A percentile compares a stretch with the other conserved stretches of the same genome.
These are phyloP conservation scores for Garrulus glandarius DNA, from an alignment of 2,797 vertebrate species.

Conservation along the genomic window DNA sequence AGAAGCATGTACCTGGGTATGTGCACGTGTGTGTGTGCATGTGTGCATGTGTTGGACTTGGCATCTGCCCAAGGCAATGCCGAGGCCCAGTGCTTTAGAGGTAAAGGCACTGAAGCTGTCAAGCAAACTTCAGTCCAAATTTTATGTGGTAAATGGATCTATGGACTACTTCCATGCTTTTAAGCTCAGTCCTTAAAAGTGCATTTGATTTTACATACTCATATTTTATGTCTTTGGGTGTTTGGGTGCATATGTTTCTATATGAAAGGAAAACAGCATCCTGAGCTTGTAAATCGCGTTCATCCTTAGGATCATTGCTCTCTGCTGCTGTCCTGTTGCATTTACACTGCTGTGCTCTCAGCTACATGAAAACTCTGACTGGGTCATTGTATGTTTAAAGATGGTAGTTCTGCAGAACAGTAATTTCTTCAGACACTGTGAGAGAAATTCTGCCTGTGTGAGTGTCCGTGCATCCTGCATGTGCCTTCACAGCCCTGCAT, in stretches of 20 bases:
- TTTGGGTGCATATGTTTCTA: not conserved
- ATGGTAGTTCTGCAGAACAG: not conserved
- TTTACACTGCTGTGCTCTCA: not conserved
- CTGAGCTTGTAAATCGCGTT: not conserved
- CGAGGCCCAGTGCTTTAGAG: rapidly evolving
- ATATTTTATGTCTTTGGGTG: not conserved
- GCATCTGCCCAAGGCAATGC: not conserved
- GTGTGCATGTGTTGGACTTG: not conserved
- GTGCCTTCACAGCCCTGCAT: not conserved
- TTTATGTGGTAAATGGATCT: not conserved
- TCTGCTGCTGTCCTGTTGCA: not conserved
- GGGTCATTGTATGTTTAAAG: not conserved
- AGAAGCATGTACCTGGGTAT: not conserved
- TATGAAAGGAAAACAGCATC: not conserved
- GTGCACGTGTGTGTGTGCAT: not conserved
- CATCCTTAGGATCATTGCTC: not conserved
- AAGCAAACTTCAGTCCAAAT: not conserved
- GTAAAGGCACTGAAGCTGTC: not conserved
- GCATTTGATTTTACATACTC: not conserved
- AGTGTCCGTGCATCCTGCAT: not conserved
- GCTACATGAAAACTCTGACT: not conserved
- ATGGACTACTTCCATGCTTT: not conserved
- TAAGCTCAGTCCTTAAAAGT: not conserved
- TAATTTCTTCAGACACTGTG: not conserved
- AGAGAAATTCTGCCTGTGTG: not conserved